Percentiles rank a stretch among this genome's conserved stretches.
Evolutionary conservation across 2,113 vertebrate genomes (phyloP).

Genomic region (Pseudorhombus dupliciocellatus): DNA sequence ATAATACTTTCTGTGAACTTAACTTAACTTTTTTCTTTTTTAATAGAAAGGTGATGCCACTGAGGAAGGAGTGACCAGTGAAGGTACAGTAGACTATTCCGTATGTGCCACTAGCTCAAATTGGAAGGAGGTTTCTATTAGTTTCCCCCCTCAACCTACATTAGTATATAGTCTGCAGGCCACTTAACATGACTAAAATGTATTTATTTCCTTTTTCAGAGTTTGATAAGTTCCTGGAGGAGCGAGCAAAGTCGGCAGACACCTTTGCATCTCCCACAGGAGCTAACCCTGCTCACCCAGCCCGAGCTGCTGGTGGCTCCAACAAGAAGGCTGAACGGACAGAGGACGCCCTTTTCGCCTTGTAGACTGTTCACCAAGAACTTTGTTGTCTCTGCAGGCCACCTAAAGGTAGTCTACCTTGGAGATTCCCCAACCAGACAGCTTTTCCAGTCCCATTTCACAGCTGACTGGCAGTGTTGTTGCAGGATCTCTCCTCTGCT

Average conservation of each 20-base stretch:
- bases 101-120: background rate
- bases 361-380: slow-evolving; percentile 82
- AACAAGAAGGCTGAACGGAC: slow-evolving; percentile 91
- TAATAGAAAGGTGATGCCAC: slow-evolving; percentile 91
- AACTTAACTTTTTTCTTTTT: slow-evolving; percentile 34
- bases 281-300: slow-evolving; percentile 79
- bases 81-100: slow-evolving; percentile 84
- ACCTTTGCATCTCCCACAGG: slow-evolving; percentile 83
- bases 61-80: slow-evolving; percentile 97
- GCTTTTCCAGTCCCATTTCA: slow-evolving; percentile 36
- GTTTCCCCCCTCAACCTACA: background rate
- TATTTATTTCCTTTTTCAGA: slow-evolving; percentile 78
- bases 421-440: slow-evolving; percentile 18
- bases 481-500: slow-evolving; percentile 41
- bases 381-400: slow-evolving; percentile 20
- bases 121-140: background rate
- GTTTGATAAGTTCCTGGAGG: slow-evolving; percentile 97
- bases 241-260: slow-evolving; percentile 91
- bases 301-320: slow-evolving; percentile 66
- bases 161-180: background rate
- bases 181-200: background rate
- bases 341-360: slow-evolving; percentile 94
- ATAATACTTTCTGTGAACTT: background rate
- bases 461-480: slow-evolving; percentile 42
- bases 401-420: slow-evolving; percentile 25